Evolutionary conservation across 2,797 vertebrate species (phyloP), one percentile per base, ranked within the genome.

Genomic region (Megaceryle alcyon): DNA sequence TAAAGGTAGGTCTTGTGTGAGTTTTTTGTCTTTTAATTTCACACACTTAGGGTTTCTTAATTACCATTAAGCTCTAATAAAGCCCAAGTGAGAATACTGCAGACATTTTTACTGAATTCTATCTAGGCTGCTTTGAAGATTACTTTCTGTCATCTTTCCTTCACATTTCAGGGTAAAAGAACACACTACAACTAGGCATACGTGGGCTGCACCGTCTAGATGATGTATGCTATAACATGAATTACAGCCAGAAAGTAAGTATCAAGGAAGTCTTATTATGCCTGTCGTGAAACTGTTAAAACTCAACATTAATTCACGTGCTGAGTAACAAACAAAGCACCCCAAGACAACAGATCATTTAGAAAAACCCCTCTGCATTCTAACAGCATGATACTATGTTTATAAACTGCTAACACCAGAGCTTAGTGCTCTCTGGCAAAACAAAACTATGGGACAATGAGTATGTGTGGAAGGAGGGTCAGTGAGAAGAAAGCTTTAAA

Each of bases 41-140:
- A 93, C 75, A 95, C 73, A 73, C 73, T 90, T 96, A 86, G 84
- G 54, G 71, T 90, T 94, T 92, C 88, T 96, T 96, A 93, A 97
- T 96, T 94, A 96, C 78, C 51, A 94, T 78, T 94, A 96, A 96
- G 92, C 78, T 95, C 91, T 68, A 95, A 95, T 79, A 96, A 90
- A 96, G 92, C 43, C 70, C 81, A 86, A 93, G 82, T 72, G 93
- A 95, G 87, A 96, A 89, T 48, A 76, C 49, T 83, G 72, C 84
- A 93, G 82, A 76, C 22, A 25, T 92, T 90, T 95, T 86, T 86
- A 92, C 3, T 86, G 25, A 93, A 82, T 93, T 90, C 65, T 87
- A 54, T 29, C 26, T 10, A 69, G 79, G 76, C 64, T 89, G 68
- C 81, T 96, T 94, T 96, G 83, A 97, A 96, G 79, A 92, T 79